Conservation (phyloP, 2,113 vertebrate species). For the Nibea albiflora region DNA sequence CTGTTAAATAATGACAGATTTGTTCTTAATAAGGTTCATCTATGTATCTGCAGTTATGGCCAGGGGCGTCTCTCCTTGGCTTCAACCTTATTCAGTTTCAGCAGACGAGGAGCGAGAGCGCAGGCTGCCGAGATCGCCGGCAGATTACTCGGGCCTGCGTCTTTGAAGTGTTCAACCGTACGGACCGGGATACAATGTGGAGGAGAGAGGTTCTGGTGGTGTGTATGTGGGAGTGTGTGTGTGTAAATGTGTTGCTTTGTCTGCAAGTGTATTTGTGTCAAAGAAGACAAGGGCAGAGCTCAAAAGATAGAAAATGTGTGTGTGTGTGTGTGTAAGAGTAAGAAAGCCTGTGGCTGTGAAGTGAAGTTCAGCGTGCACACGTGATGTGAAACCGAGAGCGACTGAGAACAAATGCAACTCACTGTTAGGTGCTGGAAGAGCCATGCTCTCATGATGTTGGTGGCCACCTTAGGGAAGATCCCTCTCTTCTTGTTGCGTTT, state of each 20-base stretch:
- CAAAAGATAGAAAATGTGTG: constrained; percentile 5
- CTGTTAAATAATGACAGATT: constrained; percentile 74
- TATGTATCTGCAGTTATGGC: constrained; percentile 66
- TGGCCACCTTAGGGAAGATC: constrained; percentile 99
- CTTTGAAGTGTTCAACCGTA: constrained; percentile 70
- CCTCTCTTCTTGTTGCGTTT: constrained; percentile 99
- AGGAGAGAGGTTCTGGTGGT: constrained; percentile 13
- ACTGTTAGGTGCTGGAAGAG: constrained; percentile 99
- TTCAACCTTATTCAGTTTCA: constrained; percentile 76
- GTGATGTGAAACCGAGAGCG: constrained; percentile 32
- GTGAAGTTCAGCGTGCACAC: constrained; percentile 31
- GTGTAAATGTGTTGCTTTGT: constrained; percentile 3
- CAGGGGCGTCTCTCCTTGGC: constrained; percentile 66
- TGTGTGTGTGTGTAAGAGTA: neutral
- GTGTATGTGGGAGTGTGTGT: constrained; percentile 19
- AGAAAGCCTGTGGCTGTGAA: constrained; percentile 22
- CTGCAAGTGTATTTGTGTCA: neutral
- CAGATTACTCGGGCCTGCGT: constrained; percentile 63
- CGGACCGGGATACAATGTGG: constrained; percentile 43
- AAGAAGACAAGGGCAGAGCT: constrained; percentile 15
- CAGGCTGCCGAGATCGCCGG: constrained; percentile 48
- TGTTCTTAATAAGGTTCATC: constrained; percentile 76
- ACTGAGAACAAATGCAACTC: constrained; percentile 79
- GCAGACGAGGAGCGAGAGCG: constrained; percentile 57
- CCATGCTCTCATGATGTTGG: constrained; percentile 99